These are phyloP conservation scores for Platerodrilus igneus DNA, from an alignment of 2,888 invertebrate species.

Conservation along the genomic window DNA sequence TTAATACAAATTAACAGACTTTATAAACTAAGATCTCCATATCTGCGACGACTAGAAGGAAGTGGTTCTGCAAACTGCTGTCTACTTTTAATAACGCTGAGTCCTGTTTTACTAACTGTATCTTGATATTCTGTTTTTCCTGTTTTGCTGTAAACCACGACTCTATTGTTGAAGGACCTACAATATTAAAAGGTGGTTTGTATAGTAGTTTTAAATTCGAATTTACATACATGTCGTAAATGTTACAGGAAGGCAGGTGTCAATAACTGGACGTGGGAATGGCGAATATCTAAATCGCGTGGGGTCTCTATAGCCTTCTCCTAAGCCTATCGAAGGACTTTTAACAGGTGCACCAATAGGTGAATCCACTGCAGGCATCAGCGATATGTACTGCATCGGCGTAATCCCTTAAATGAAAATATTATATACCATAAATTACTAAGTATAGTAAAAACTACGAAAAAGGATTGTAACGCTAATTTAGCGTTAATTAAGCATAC, in stretches of 20 bases:
- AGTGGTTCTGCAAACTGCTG: slow-evolving; percentile 60
- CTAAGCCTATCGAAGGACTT: slow-evolving; percentile 53
- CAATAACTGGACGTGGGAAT: slow-evolving; percentile 53
- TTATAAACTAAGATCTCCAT: slow-evolving; percentile 54
- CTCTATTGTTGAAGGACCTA: slow-evolving; percentile 51
- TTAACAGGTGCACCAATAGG: slow-evolving; percentile 56
- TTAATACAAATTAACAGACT: no score
- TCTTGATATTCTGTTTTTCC: slow-evolving; percentile 62
- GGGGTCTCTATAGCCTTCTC: slow-evolving; percentile 59
- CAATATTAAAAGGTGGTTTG: slow-evolving; percentile 10
- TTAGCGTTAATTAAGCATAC: no score
- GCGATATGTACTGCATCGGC: slow-evolving; percentile 52
- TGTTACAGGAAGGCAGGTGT: slow-evolving; percentile 47
- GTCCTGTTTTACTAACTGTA: slow-evolving; percentile 56
- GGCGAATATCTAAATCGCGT: slow-evolving; percentile 56
- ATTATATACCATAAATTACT: no score
- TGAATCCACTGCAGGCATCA: slow-evolving; percentile 59
- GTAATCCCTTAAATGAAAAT: slow-evolving; percentile 51
- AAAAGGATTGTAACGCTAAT: no score
- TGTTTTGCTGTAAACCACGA: slow-evolving; percentile 55
- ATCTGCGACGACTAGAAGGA: slow-evolving; percentile 57
- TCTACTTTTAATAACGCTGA: slow-evolving; percentile 56
- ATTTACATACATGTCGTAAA: slow-evolving; percentile 40
- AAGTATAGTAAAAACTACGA: no score
- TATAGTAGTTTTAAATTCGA: neutral